Base-by-base conservation (phyloP, 2,113 vertebrate genomes). In the Thermophis baileyi region DNA sequence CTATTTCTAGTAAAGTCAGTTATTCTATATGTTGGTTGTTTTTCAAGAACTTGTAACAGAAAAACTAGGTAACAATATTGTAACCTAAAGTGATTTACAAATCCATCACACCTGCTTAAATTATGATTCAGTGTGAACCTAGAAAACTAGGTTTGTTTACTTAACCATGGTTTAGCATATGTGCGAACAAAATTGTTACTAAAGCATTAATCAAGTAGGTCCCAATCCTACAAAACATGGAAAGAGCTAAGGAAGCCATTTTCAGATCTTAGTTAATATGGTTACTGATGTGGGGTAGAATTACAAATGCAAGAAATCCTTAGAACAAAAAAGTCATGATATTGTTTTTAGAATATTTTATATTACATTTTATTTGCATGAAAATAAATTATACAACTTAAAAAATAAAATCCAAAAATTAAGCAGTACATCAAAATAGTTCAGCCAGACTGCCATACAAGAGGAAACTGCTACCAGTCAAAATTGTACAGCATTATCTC, bases 301-400 rank as follows among this genome's bases (percentile, higher is more conserved):
- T 81, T 81, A 81, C 24, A 81, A 81, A 81, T 44, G 35, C 20
- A 81, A 81, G 20, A 81, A 81, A 44, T 81, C 35, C 18, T 81
- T 81, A 44, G 35, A 81, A 44, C 92, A 96, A 95, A 91, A 94
- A 96, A 96, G 94, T 91, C 94, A 96, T 96, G 95, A 53, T 54
- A 54, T 44, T 81, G 35, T 74, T 93, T 97, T 94, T 92, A 93
- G 40, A 94, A 95, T 95, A 95, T 98, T 98, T 98, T 98, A 98
- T 97, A 98, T 97, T 98, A 98, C 97, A 97, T 97, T 97, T 99
- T 99, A 98, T 99, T 99, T 98, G 98, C 98, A 98, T 98, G 97
- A 98, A 99, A 99, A 98, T 98, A 98, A 99, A 99, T 99, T 98
- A 98, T 98, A 98, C 97, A 98, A 98, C 98, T 98, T 98, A 97